Conservation (phyloP, 2,888 invertebrate genomes). For the Rugalucina vietnamica region DNA sequence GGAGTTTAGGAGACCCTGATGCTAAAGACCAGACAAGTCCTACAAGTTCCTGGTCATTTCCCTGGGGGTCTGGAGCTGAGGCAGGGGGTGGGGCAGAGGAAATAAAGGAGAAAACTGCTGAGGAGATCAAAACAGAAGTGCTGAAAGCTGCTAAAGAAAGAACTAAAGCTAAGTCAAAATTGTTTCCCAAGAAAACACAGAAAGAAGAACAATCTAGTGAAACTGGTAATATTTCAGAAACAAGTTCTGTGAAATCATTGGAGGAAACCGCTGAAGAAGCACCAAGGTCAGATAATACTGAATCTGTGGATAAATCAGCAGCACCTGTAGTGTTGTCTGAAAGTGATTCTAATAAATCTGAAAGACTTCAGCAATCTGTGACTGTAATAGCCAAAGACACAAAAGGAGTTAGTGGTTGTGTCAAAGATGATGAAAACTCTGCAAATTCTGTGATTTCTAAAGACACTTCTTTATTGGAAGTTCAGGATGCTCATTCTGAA, state of each 20-base stretch:
- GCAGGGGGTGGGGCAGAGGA: slow-evolving; percentile 34
- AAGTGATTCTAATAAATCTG: not conserved
- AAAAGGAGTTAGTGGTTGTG: too few species aligned
- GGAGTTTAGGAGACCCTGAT: slow-evolving; percentile 47
- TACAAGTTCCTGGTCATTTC: slow-evolving; percentile 48
- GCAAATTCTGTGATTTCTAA: not conserved
- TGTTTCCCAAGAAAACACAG: slow-evolving; percentile 49
- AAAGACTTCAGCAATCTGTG: not conserved
- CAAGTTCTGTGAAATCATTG: not conserved
- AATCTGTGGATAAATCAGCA: not conserved
- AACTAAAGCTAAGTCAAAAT: slow-evolving; percentile 56
- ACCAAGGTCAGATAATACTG: not conserved
- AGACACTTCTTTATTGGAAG: not conserved
- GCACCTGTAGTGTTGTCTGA: not conserved
- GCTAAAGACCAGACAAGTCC: slow-evolving; percentile 13
- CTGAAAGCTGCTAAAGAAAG: slow-evolving; percentile 62
- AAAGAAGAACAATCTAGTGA: not conserved
- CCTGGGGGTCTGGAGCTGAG: slow-evolving; percentile 49
- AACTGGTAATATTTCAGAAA: not conserved
- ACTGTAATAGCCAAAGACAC: too few species aligned
- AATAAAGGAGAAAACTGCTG: slow-evolving; percentile 54
- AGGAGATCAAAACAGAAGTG: slow-evolving; percentile 61
- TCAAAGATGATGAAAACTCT: not conserved
- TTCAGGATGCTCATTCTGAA: not conserved
- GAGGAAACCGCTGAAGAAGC: not conserved